Conservation (phyloP, 2,888 invertebrate genomes). For the Hetaerina titia region DNA sequence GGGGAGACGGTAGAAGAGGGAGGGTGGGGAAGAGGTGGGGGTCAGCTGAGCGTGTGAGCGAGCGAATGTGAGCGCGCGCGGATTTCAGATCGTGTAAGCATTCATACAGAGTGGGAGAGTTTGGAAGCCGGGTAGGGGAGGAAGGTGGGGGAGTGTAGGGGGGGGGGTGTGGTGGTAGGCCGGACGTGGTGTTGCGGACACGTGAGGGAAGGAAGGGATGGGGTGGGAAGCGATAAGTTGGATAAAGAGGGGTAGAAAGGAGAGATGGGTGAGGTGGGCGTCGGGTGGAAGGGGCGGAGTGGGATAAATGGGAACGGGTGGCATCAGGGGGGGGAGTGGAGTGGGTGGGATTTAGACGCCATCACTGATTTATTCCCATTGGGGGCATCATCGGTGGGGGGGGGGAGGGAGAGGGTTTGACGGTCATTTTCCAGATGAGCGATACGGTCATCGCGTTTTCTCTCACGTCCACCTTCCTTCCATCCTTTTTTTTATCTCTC, state of each 20-base stretch:
- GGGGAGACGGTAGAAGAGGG: too few relatives aligned
- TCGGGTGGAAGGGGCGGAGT: background rate
- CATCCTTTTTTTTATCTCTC: background rate
- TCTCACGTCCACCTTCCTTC: background rate
- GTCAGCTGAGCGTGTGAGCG: background rate
- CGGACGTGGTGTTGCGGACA: background rate
- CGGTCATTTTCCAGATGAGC: slow-evolving; percentile 32
- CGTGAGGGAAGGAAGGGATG: background rate
- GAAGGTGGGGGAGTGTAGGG: background rate
- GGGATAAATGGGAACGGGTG: background rate
- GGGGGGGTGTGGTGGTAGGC: background rate
- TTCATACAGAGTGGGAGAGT: background rate
- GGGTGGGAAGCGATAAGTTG: background rate
- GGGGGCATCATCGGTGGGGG: slow-evolving; percentile 41
- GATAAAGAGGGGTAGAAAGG: background rate
- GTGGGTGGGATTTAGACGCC: slow-evolving; percentile 9
- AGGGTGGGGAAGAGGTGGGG: background rate
- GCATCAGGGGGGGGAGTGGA: background rate
- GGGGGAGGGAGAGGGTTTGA: background rate
- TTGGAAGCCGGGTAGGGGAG: background rate
- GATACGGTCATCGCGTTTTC: slow-evolving; percentile 10
- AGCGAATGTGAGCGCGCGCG: background rate
- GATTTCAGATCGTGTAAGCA: slow-evolving; percentile 35
- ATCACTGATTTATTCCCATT: slow-evolving; percentile 58
- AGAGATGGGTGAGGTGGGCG: background rate